phyloP scores from a whole-genome alignment of 2,113 vertebrate species.

The Notiomystis cincta region DNA sequence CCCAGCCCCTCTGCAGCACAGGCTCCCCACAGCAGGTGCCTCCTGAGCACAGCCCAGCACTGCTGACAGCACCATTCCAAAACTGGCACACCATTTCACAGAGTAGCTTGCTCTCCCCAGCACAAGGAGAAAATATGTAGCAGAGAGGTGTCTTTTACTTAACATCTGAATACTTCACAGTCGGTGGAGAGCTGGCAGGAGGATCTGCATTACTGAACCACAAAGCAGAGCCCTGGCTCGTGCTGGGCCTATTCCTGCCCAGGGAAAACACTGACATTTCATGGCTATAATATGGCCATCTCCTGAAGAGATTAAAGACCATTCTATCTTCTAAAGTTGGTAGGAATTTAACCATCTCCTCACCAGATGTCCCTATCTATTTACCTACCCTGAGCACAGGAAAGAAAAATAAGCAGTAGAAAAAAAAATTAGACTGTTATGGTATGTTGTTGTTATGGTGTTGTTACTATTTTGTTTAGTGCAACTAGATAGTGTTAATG shows the following conservation, averaged over 20 bases:
- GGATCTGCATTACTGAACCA: background rate
- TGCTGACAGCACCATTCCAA: background rate
- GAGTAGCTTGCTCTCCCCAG: background rate
- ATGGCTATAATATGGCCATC: background rate
- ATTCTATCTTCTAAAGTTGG: background rate
- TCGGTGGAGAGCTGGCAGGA: background rate
- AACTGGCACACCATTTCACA: background rate
- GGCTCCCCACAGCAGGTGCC: background rate
- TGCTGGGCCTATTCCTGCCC: background rate
- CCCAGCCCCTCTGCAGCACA: background rate
- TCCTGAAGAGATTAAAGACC: background rate
- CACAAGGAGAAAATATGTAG: background rate
- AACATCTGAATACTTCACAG: background rate
- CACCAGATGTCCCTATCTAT: background rate
- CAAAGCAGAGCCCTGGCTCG: background rate
- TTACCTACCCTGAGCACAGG: background rate
- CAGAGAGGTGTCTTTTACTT: background rate
- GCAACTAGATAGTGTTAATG: background rate
- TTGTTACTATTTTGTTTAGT: background rate
- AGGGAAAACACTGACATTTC: background rate
- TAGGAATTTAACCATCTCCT: background rate
- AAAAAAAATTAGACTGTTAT: background rate
- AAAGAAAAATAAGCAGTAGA: background rate
- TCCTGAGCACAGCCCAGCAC: background rate
- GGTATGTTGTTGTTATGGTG: background rate